Evolutionary conservation across 2,888 invertebrate genomes (phyloP).

Genomic region (Druceiella hillmani): DNA sequence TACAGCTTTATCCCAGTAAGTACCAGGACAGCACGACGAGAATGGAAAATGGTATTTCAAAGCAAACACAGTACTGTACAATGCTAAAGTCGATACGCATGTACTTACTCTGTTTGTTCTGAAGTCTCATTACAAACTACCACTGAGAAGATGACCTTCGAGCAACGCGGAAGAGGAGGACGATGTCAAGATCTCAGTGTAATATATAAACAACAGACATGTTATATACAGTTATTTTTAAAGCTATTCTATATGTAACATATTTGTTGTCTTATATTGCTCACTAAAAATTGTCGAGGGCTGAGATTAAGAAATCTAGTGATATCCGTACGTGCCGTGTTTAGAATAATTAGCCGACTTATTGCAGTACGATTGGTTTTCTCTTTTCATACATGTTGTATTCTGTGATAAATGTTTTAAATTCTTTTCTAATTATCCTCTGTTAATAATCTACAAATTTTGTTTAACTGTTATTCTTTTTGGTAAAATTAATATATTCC

Average conservation of each 20-base stretch:
- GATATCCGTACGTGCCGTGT: too few species aligned
- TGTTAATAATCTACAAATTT: too few species aligned
- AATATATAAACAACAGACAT: constrained; percentile 54
- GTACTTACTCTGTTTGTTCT: constrained; percentile 56
- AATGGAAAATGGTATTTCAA: constrained; percentile 31
- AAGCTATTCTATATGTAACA: constrained; percentile 53
- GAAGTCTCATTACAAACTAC: constrained; percentile 35
- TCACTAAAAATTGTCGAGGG: too few species aligned
- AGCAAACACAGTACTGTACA: constrained; percentile 55
- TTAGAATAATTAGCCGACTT: too few species aligned
- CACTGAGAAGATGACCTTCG: constrained; percentile 12
- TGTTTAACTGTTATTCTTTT: too few species aligned
- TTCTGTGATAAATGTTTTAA: too few species aligned
- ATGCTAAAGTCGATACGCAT: constrained; percentile 47
- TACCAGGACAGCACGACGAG: background rate
- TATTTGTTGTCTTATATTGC: constrained; percentile 55
- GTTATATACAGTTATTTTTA: constrained; percentile 52
- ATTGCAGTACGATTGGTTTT: too few species aligned
- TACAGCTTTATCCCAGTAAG: background rate
- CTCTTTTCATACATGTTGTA: too few species aligned
- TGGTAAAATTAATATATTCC: too few species aligned
- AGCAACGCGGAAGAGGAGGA: background rate
- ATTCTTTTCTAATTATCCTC: too few species aligned
- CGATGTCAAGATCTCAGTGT: constrained; percentile 30
- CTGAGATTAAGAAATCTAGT: too few species aligned